Percentiles rank a stretch among this genome's conserved stretches.
Conservation (phyloP, 2,113 vertebrate genomes). For the Nibea albiflora region DNA sequence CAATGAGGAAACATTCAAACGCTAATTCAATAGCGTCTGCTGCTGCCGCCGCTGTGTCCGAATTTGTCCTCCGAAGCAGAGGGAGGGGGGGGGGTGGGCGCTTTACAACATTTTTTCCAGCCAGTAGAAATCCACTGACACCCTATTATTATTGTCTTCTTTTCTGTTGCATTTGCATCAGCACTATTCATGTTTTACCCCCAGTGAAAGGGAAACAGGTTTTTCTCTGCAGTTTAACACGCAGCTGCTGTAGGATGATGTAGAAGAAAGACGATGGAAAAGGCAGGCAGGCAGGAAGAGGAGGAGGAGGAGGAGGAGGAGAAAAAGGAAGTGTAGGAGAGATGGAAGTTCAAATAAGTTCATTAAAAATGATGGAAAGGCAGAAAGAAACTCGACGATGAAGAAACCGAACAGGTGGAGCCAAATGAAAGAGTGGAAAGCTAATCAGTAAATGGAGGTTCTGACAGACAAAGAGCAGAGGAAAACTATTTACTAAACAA, state of each 20-base stretch:
- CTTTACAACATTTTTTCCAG: background rate
- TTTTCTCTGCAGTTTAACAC: background rate
- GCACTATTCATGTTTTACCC: background rate
- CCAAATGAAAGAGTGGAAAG: conserved; percentile 31
- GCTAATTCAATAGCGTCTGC: conserved; percentile 32
- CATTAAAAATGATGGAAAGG: background rate
- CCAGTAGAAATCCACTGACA: conserved; percentile 21
- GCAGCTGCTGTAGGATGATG: background rate
- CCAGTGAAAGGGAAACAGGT: background rate
- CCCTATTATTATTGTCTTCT: conserved; percentile 15
- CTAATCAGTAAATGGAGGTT: conserved; percentile 69
- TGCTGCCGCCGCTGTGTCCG: background rate
- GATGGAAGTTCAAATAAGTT: background rate
- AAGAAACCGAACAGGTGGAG: conserved; percentile 15
- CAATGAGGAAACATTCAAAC: conserved; percentile 40
- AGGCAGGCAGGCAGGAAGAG: too few relatives aligned
- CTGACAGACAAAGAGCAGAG: conserved; percentile 61
- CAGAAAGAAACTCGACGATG: conserved; percentile 9
- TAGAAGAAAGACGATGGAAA: background rate
- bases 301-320: background rate
- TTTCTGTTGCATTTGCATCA: conserved; percentile 13
- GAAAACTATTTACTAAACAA: conserved; percentile 58
- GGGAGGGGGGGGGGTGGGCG: background rate
- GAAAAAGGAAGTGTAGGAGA: background rate
- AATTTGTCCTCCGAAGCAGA: background rate